Evolutionary conservation across 2,888 invertebrate species (phyloP).

Genomic region (Cantharis nigra): DNA sequence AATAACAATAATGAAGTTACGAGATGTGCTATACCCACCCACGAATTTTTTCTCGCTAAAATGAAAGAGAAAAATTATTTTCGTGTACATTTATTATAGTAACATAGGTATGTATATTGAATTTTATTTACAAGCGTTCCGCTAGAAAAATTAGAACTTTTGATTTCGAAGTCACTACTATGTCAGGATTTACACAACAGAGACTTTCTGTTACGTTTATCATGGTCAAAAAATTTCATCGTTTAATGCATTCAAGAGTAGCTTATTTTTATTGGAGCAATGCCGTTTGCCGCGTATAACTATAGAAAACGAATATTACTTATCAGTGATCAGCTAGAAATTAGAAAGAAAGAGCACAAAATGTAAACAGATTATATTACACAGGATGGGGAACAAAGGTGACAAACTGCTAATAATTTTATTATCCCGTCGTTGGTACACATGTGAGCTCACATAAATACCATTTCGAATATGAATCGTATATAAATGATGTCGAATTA

Average conservation of each 20-base stretch:
- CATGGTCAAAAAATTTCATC: constrained; percentile 39
- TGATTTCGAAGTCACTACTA: constrained; percentile 47
- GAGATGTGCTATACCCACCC: not conserved
- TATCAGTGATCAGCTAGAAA: not conserved
- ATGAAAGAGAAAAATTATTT: not conserved
- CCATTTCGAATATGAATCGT: too few relatives aligned
- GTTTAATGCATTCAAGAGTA: constrained; percentile 1
- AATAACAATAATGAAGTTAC: not conserved
- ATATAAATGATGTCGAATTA: too few relatives aligned
- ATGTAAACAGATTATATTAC: not conserved
- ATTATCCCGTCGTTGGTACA: not conserved
- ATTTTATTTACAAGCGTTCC: constrained; percentile 33
- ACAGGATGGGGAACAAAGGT: not conserved
- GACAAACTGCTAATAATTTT: not conserved
- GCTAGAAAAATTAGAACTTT: constrained; percentile 47
- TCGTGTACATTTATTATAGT: not conserved
- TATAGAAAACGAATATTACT: not conserved
- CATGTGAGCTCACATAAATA: too few relatives aligned
- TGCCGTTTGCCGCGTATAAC: not conserved
- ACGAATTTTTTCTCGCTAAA: not conserved
- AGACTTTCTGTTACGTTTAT: constrained; percentile 46
- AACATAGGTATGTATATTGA: not conserved
- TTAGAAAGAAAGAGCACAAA: not conserved
- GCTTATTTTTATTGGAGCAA: not conserved
- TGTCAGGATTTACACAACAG: constrained; percentile 48